Conservation (phyloP, 1,140 invertebrate genomes). For the Medauroidea extradentata region DNA sequence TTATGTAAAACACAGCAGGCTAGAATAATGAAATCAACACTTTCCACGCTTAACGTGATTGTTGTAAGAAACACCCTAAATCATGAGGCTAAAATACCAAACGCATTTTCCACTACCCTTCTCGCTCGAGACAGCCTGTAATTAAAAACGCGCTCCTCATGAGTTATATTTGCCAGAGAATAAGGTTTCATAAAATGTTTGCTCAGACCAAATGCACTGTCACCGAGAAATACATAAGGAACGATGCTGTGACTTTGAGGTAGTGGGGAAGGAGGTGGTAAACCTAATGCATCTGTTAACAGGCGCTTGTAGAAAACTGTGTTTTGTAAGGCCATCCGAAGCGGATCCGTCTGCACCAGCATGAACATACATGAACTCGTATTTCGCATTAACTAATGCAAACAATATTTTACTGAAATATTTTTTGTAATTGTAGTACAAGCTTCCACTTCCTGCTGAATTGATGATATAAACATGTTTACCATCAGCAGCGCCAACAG, state of each 20-base stretch:
- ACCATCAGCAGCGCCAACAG: slow-evolving; percentile 28
- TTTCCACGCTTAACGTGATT: too few species aligned
- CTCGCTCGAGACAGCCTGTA: slow-evolving; percentile 41
- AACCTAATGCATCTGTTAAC: too few species aligned
- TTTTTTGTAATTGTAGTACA: slow-evolving; percentile 33
- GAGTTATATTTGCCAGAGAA: slow-evolving; percentile 27
- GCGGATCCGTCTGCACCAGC: slow-evolving; percentile 40
- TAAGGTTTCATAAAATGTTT: slow-evolving; percentile 38
- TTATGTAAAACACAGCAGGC: too few species aligned
- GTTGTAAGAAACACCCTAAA: slow-evolving; percentile 37
- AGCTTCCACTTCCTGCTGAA: slow-evolving; percentile 29
- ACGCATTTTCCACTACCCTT: slow-evolving; percentile 41
- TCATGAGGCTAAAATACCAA: slow-evolving; percentile 41
- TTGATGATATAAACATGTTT: slow-evolving; percentile 31
- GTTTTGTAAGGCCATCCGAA: slow-evolving; percentile 39
- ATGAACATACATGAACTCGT: slow-evolving; percentile 21
- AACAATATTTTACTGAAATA: slow-evolving; percentile 14
- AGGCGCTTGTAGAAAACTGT: too few species aligned
- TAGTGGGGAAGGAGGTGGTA: too few species aligned
- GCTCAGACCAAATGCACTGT: too few species aligned
- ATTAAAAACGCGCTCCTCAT: slow-evolving; percentile 35
- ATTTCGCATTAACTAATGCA: slow-evolving; percentile 36
- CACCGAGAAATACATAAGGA: slow-evolving; percentile 28
- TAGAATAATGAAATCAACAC: too few species aligned
- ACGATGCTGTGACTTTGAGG: slow-evolving; percentile 1